Conservation (phyloP, 2,888 invertebrate genomes). For the Trachelus troglodyta region DNA sequence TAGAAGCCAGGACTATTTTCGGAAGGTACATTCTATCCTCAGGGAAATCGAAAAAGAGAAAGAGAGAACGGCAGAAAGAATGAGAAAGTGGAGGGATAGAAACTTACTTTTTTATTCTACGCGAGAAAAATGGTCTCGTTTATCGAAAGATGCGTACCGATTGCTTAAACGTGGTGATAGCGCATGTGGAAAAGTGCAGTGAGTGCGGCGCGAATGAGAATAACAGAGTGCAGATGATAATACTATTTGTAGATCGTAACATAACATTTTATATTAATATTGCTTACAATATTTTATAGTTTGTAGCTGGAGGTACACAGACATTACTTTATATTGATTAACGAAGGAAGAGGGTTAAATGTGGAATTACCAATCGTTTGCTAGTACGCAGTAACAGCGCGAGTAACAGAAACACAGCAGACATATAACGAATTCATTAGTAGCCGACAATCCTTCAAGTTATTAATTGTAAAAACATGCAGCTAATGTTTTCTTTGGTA, state of each 20-base stretch:
- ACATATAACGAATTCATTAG: no score
- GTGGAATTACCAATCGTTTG: background rate
- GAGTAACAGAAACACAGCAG: no score
- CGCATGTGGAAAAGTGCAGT: constrained; percentile 15
- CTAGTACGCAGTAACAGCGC: background rate
- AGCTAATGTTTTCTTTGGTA: background rate
- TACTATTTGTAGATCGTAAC: constrained; percentile 33
- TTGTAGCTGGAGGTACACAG: constrained; percentile 30
- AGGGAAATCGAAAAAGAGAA: no score
- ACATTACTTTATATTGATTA: constrained; percentile 20
- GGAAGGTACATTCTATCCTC: no score
- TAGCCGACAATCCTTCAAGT: background rate
- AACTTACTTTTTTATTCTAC: constrained; percentile 33
- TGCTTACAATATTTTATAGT: constrained; percentile 45
- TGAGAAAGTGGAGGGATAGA: constrained; percentile 2
- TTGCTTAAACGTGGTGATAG: constrained; percentile 6
- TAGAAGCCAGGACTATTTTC: no score
- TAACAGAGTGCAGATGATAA: constrained; percentile 10
- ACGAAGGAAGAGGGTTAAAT: constrained; percentile 11
- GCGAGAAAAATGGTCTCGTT: constrained; percentile 30
- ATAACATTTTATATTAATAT: constrained; percentile 50
- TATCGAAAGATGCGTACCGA: constrained; percentile 14
- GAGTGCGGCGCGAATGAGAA: background rate
- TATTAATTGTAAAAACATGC: no score
- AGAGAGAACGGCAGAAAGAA: background rate